A percentile compares a stretch with the other conserved stretches of the same genome.
These are phyloP conservation scores for Colaptes auratus DNA, from an alignment of 2,113 vertebrate species.

Conservation along the genomic window DNA sequence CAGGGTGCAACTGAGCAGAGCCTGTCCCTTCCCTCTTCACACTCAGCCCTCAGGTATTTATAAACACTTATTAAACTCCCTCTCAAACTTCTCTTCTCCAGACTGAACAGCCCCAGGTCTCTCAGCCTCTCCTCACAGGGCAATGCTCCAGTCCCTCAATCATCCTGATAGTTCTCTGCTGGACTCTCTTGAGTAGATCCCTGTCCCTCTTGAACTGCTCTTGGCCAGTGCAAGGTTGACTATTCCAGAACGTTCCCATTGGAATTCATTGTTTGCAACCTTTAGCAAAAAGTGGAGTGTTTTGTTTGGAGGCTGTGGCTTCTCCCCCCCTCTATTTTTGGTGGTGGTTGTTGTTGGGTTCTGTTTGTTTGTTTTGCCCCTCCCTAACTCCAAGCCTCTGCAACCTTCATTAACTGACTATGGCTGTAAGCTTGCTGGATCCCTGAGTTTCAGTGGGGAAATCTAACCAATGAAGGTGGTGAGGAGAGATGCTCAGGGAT, in stretches of 20 bases:
- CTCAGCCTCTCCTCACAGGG: no score
- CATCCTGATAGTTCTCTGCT: no score
- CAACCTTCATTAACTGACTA: neutral
- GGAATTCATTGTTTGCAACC: neutral
- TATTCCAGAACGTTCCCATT: constrained; percentile 17
- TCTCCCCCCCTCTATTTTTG: neutral
- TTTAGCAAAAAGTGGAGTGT: neutral
- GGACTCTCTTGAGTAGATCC: no score
- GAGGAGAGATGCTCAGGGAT: neutral
- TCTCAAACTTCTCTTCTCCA: no score
- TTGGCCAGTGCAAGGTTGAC: neutral
- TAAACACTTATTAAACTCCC: no score
- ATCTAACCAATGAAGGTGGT: neutral
- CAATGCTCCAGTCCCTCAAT: no score
- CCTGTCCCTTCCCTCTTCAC: no score
- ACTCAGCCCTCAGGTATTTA: no score
- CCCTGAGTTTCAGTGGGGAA: neutral
- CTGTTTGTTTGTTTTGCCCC: neutral
- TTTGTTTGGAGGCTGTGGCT: no score
- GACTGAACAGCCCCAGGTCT: no score
- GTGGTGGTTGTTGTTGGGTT: no score
- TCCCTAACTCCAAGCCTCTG: neutral
- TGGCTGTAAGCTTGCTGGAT: neutral
- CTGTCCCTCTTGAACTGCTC: neutral
- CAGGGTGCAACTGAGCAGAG: no score